Percentiles rank a stretch among this genome's conserved stretches.
phyloP scores from a whole-genome alignment of 2,888 invertebrate genomes.

The Hypercompe scribonia region DNA sequence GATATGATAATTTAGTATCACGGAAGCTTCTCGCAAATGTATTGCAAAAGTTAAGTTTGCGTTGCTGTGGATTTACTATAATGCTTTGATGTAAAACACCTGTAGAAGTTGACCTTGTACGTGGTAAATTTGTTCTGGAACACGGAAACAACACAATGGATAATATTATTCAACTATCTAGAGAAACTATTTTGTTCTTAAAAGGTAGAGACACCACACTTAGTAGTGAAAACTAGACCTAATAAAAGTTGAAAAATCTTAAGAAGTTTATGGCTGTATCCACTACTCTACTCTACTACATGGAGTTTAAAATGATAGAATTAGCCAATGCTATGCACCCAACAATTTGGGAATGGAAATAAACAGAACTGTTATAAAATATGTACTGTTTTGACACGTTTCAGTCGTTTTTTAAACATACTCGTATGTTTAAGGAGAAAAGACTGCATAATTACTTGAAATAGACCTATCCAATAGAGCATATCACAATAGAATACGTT shows the following conservation, averaged over 20 bases:
- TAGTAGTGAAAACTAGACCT: too few relatives aligned
- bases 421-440: not conserved
- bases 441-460: not conserved
- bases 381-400: not conserved
- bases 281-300: too few relatives aligned
- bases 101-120: constrained; percentile 39
- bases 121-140: constrained; percentile 14
- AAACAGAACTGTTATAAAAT: not conserved
- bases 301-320: not conserved
- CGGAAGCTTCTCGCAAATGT: constrained; percentile 27
- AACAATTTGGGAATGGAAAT: too few relatives aligned
- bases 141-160: not conserved
- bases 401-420: too few relatives aligned
- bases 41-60: constrained; percentile 16
- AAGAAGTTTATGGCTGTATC: not conserved
- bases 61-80: constrained; percentile 2
- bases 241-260: not conserved
- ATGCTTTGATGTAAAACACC: constrained; percentile 20
- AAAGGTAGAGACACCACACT: not conserved
- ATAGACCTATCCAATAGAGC: not conserved
- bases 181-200: not conserved
- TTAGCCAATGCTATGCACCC: too few relatives aligned
- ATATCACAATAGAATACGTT: too few relatives aligned
- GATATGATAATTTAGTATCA: constrained; percentile 7
- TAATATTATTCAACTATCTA: not conserved